phyloP scores from a whole-genome alignment of 2,113 vertebrate species.

The Micronycteris hirsuta region DNA sequence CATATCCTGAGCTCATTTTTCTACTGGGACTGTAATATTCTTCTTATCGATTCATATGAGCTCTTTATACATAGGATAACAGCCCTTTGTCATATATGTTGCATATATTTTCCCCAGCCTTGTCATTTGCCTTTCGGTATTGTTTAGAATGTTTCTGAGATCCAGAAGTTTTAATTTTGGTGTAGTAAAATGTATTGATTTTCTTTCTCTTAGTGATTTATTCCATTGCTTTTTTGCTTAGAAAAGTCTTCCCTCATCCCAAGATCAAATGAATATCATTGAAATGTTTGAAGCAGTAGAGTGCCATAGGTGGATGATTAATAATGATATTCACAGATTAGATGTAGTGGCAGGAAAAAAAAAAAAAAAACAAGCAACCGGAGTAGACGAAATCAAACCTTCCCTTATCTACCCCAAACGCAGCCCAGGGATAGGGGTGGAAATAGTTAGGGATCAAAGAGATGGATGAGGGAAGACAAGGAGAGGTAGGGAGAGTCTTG shows the following conservation, averaged over 20 bases:
- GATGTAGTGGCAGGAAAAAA: not conserved
- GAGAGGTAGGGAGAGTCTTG: not conserved
- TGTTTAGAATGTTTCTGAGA: conserved; percentile 51
- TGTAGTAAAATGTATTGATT: conserved; percentile 60
- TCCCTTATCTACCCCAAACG: not conserved
- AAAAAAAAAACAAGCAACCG: too few species aligned
- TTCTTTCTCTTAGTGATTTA: conserved; percentile 62
- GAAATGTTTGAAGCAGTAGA: conserved; percentile 22
- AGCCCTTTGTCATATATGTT: conserved; percentile 45
- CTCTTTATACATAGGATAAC: conserved; percentile 59
- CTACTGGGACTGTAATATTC: conserved; percentile 46
- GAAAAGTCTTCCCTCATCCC: conserved; percentile 53
- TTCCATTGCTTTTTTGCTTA: conserved; percentile 57
- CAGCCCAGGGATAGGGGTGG: not conserved
- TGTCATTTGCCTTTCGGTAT: conserved; percentile 58
- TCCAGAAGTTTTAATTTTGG: conserved; percentile 51
- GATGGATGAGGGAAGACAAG: not conserved
- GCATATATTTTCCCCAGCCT: not conserved
- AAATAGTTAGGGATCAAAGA: not conserved
- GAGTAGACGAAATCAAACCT: not conserved
- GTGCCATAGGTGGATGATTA: not conserved
- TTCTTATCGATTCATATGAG: conserved; percentile 42
- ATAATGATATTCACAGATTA: conserved; percentile 32
- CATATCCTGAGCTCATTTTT: not conserved
- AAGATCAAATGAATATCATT: conserved; percentile 53